Base-by-base conservation (phyloP, 2,888 invertebrate species). In the Microplitis manilae region DNA sequence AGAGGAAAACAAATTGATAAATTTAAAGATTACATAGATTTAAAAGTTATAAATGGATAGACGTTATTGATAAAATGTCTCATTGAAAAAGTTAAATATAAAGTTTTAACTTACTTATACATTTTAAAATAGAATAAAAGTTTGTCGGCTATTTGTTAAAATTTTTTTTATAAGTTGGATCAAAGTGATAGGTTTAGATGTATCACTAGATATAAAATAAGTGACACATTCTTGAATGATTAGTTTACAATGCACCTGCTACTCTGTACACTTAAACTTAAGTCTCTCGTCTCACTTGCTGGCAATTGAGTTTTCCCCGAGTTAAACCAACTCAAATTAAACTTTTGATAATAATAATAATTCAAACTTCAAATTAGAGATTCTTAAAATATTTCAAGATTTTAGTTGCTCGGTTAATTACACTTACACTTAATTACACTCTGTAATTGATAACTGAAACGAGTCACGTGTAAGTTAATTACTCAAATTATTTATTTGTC, bases 221-320 rank as follows among this genome's bases (percentile, higher is more conserved):
- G 60, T 72, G 61, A 62, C 61, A 72, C 62, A 61, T 72, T 62
- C n/a, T 39, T 60, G 39, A 72, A 62, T 39, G 61, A 13, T 72
- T 72, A 38, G 59, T 61, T 39, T n/a, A 39, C 60, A 72, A 61
- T 72, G 40, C 71, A 72, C 71, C 71, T 72, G 71, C 39, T 72
- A 38, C 60, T 70, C 13, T n/a, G 50, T 15, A n/a, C 13, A 20
- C 13, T 13, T 59, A 70, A n/a, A 70, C 13, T 38, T 39, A n/a
- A 59, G 60, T 15, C 13, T 67, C 68, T 5, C 39, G 17, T 41
- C 38, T 6, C 20, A 13, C 5, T 39, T 6, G n/a, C 17, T n/a
- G 62, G 62, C 71, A 62, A 62, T 72, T 72, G 71, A 72, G 71
- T 59, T 60, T 62, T 30, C n/a, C 6, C n/a, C 6, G n/a, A 9